Percentiles rank a stretch among this genome's conserved stretches.
These are phyloP conservation scores for Tanytarsus gracilentus DNA, from an alignment of 2,888 invertebrate genomes.

Conservation along the genomic window DNA sequence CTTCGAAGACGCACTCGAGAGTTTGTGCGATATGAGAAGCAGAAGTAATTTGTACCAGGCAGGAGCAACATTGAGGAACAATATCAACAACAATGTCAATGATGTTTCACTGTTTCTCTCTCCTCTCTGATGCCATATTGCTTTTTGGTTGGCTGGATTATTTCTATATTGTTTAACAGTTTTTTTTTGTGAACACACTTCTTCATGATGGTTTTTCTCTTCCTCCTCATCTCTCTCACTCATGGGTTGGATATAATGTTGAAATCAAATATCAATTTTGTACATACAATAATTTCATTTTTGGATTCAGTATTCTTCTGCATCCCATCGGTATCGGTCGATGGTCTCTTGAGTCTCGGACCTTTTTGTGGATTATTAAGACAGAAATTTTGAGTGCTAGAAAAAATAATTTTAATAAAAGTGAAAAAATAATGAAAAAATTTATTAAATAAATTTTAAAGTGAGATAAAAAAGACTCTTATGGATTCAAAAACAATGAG, in stretches of 20 bases:
- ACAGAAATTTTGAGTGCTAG: not conserved
- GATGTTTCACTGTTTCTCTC: conserved; percentile 27
- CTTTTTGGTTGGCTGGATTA: conserved; percentile 28
- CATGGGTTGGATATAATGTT: conserved; percentile 29
- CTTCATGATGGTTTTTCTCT: conserved; percentile 25
- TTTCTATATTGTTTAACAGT: conserved; percentile 29
- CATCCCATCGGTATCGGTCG: conserved; percentile 23
- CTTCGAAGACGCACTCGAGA: too few relatives aligned
- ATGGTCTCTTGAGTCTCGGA: not conserved
- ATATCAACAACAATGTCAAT: conserved; percentile 20
- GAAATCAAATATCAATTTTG: conserved; percentile 28
- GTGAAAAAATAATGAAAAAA: not conserved
- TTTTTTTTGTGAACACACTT: conserved; percentile 27
- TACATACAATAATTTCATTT: conserved; percentile 22
- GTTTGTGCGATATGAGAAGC: not conserved
- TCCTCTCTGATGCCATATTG: conserved; percentile 13
- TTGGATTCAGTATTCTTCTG: conserved; percentile 26
- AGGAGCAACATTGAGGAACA: not conserved
- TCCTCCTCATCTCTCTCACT: too few relatives aligned
- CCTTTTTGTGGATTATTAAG: not conserved
- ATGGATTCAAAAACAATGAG: conserved; percentile 54
- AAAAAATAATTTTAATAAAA: not conserved
- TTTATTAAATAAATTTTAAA: not conserved
- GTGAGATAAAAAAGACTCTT: not conserved
- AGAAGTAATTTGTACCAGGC: not conserved